Evolutionary conservation across 2,888 invertebrate species (phyloP).

Genomic region (Furcula furcula): DNA sequence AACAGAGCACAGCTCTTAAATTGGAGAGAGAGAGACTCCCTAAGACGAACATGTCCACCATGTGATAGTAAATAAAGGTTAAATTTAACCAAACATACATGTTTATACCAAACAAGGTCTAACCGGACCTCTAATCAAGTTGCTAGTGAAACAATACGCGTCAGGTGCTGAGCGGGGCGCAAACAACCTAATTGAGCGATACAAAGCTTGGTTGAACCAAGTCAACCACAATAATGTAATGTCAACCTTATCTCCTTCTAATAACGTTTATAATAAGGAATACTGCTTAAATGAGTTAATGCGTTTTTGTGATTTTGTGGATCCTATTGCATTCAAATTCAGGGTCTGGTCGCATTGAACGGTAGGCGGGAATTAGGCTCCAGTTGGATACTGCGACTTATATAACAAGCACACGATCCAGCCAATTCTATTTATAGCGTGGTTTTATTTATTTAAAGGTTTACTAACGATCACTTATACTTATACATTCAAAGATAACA

Average conservation of each 20-base stretch:
- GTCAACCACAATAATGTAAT: background rate
- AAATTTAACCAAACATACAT: background rate
- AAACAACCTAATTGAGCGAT: conserved; percentile 16
- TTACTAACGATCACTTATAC: too few species aligned
- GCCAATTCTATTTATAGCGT: too few species aligned
- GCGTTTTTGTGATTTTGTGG: background rate
- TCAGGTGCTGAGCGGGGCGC: conserved; percentile 9
- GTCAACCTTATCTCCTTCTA: background rate
- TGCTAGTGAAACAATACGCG: conserved; percentile 13
- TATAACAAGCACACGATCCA: conserved; percentile 21
- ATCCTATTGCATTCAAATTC: background rate
- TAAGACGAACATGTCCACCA: too few species aligned
- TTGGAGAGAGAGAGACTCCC: too few species aligned
- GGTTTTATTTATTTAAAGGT: too few species aligned
- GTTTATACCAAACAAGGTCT: background rate
- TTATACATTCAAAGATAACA: too few species aligned
- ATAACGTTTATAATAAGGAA: background rate
- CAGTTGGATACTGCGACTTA: conserved; percentile 14
- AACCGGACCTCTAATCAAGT: conserved; percentile 16
- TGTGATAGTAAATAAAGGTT: too few species aligned
- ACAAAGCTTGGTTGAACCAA: background rate
- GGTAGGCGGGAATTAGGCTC: conserved; percentile 20
- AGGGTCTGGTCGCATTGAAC: conserved; percentile 3
- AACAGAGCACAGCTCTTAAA: too few species aligned
- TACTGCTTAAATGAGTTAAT: background rate